These are phyloP conservation scores for Gallinago undulata DNA, from an alignment of 2,113 vertebrate species.

Conservation along the genomic window DNA sequence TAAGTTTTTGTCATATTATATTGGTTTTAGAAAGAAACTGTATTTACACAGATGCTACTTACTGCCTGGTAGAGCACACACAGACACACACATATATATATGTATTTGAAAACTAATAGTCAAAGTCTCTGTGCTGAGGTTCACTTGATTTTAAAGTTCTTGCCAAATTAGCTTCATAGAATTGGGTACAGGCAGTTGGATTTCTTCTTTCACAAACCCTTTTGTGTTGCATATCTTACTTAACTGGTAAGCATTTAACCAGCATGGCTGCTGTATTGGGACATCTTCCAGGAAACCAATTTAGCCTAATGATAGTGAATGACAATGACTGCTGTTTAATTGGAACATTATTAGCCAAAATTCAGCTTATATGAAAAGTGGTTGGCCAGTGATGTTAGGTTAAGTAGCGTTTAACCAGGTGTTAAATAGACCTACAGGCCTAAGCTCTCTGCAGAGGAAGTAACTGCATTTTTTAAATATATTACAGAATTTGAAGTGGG, in stretches of 20 bases:
- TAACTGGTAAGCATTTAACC: not conserved
- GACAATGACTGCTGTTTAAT: conserved; percentile 46
- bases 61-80: not conserved
- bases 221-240: not conserved
- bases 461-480: not conserved
- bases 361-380: not conserved
- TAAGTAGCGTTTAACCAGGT: conserved; percentile 57
- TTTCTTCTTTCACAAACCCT: not conserved
- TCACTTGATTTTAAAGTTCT: not conserved
- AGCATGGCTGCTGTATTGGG: conserved; percentile 19
- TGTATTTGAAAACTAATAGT: not conserved
- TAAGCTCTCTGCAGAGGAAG: not conserved
- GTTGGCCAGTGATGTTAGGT: not conserved
- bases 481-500: not conserved
- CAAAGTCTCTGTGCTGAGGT: not conserved
- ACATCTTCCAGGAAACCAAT: conserved; percentile 49
- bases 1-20: not conserved
- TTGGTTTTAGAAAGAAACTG: not conserved
- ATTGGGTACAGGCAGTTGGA: not conserved
- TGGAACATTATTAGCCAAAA: conserved; percentile 52
- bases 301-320: conserved; percentile 56
- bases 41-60: not conserved
- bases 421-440: conserved; percentile 26
- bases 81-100: too few relatives aligned
- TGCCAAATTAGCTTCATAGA: not conserved